Conservation (phyloP, 2,797 vertebrate genomes). For the Gambusia yucatana region DNA sequence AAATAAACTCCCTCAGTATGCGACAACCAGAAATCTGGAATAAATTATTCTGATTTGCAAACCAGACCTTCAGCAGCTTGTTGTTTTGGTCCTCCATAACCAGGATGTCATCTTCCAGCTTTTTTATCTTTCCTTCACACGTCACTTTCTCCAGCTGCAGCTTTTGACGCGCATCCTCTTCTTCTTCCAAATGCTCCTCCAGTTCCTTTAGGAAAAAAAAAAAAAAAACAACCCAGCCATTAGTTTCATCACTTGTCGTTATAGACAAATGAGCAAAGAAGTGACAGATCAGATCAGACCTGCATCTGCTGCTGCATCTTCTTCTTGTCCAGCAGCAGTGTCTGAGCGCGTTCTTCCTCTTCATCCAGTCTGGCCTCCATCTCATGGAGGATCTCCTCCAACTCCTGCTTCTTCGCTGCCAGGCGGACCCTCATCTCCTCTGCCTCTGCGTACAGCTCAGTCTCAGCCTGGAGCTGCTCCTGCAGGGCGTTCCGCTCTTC, state of each 20-base stretch:
- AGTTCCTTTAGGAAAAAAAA: constrained; percentile 82
- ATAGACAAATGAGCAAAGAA: neutral
- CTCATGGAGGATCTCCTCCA: constrained; percentile 96
- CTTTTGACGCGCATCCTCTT: constrained; percentile 94
- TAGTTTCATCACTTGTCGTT: neutral
- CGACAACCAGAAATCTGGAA: neutral
- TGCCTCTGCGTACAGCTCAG: constrained; percentile 93
- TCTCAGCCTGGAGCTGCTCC: constrained; percentile 96
- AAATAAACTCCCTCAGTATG: neutral
- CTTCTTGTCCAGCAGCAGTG: constrained; percentile 90
- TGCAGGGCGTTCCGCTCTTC: constrained; percentile 93
- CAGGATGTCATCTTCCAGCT: constrained; percentile 93
- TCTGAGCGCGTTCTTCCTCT: constrained; percentile 91
- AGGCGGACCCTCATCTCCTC: constrained; percentile 96
- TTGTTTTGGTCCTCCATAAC: constrained; percentile 97
- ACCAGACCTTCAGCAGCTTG: constrained; percentile 89
- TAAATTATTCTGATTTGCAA: neutral
- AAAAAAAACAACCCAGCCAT: neutral
- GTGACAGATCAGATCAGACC: constrained; percentile 69
- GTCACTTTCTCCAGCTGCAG: constrained; percentile 95
- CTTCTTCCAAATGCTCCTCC: constrained; percentile 94
- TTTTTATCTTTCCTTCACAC: constrained; percentile 94
- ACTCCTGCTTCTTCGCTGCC: constrained; percentile 92
- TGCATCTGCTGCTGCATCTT: constrained; percentile 97
- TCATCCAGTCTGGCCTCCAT: constrained; percentile 97